These are phyloP conservation scores for Tipula confusa DNA, from an alignment of 2,888 invertebrate genomes.

Conservation along the genomic window DNA sequence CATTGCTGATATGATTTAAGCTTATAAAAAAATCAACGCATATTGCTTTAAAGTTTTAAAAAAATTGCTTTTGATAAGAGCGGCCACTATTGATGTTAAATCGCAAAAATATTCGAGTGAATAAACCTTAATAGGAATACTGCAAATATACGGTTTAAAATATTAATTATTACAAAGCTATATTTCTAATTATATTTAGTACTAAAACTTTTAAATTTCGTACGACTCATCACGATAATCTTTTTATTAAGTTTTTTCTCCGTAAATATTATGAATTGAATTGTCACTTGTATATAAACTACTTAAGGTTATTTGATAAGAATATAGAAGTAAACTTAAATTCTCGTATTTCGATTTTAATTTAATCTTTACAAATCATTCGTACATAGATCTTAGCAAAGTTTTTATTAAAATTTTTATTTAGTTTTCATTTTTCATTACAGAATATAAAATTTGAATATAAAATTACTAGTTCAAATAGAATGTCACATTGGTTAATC, in stretches of 20 bases:
- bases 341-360: background rate
- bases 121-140: too few relatives aligned
- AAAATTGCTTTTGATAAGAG: too few relatives aligned
- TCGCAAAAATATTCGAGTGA: too few relatives aligned
- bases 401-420: background rate
- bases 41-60: too few relatives aligned
- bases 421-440: slow-evolving; percentile 22
- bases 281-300: background rate
- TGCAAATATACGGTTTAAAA: too few relatives aligned
- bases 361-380: background rate
- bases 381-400: background rate
- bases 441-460: background rate
- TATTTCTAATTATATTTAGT: too few relatives aligned
- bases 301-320: background rate
- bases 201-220: too few relatives aligned
- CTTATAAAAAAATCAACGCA: too few relatives aligned
- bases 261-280: background rate
- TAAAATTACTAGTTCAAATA: background rate
- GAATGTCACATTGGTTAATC: slow-evolving; percentile 55
- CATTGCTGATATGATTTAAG: too few relatives aligned
- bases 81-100: too few relatives aligned
- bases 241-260: background rate
- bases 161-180: too few relatives aligned
- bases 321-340: background rate
- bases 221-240: too few relatives aligned